Evolutionary conservation across 2,888 invertebrate genomes (phyloP).

Genomic region (Heteropelma amictum): DNA sequence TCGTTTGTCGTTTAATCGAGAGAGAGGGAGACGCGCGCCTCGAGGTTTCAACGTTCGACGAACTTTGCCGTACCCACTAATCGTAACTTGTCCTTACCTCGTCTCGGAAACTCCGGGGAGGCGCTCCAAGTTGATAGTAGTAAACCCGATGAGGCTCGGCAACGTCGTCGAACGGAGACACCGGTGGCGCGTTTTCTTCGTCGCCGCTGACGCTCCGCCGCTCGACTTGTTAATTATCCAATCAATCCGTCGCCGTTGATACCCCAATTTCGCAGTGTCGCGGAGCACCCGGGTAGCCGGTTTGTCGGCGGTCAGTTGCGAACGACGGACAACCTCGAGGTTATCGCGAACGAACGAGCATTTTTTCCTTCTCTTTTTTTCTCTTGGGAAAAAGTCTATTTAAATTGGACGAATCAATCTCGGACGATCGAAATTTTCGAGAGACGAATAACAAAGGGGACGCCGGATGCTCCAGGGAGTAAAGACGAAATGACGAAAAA

Average conservation of each 20-base stretch:
- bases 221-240: constrained; percentile 54
- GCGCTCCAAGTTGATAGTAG: constrained; percentile 16
- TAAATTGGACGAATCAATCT: too few species aligned
- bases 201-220: background rate
- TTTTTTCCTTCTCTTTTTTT: too few species aligned
- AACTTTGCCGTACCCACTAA: constrained; percentile 55
- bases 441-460: background rate
- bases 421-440: too few species aligned
- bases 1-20: too few species aligned
- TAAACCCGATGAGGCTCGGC: constrained; percentile 39
- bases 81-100: constrained; percentile 56
- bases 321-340: too few species aligned
- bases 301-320: too few species aligned
- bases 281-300: background rate
- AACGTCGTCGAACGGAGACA: constrained; percentile 47
- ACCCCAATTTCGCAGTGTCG: too few species aligned
- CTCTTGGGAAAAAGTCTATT: too few species aligned
- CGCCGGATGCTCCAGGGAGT: background rate
- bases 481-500: background rate
- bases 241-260: constrained; percentile 56
- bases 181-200: constrained; percentile 16
- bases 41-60: constrained; percentile 29
- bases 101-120: constrained; percentile 39
- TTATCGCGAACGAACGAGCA: too few species aligned
- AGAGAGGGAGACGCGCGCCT: too few species aligned